Evolutionary conservation across 2,797 vertebrate genomes (phyloP), one percentile per base, ranked within the genome.

Genomic region (Enteromius argenteus): DNA sequence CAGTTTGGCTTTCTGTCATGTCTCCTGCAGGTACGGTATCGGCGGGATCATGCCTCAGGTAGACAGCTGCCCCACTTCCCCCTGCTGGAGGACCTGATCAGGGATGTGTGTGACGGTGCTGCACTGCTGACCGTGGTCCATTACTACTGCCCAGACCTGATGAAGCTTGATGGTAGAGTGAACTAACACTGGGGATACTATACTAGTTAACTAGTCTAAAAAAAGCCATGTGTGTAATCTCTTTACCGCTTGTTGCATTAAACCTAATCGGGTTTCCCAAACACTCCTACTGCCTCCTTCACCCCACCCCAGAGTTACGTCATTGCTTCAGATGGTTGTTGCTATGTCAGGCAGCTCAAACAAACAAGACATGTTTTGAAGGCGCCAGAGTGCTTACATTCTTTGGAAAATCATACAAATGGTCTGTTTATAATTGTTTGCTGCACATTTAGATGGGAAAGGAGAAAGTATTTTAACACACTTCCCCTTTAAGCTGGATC

Each of bases 81-180:
- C 1, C 85, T 98, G 90, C 91, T 99, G 91, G 98, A 99, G 90
- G 97, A 99, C 78, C 88, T 99, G 89, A 97, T 98, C 96, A 96
- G 97, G 86, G 98, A 98, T 60, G 94, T 97, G 72, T 97, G 97
- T 0, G 97, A 98, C 10, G 97, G 97, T 46, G 96, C 96, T n/a
- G 97, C 98, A 2, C 94, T 99, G 88, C 93, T 99, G 58, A 94
- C 97, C 0, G 95, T 97, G 68, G 96, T 99, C 88, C 97, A 99
- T 93, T 99, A 96, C 90, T 99, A 98, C 89, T 99, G 98, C 91
- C 96, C 98, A 0, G 97, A 98, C 86, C 95, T 97, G 84, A 97
- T 99, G 97, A 99, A 98, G 89, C 95, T 99, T 83, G 98, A 99
- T 44, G 98, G 98, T 99, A 96, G 8, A 69, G n/a, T 71, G 11